Conservation (phyloP, 2,797 vertebrate genomes). For the Typhlichthys eigenmanni region DNA sequence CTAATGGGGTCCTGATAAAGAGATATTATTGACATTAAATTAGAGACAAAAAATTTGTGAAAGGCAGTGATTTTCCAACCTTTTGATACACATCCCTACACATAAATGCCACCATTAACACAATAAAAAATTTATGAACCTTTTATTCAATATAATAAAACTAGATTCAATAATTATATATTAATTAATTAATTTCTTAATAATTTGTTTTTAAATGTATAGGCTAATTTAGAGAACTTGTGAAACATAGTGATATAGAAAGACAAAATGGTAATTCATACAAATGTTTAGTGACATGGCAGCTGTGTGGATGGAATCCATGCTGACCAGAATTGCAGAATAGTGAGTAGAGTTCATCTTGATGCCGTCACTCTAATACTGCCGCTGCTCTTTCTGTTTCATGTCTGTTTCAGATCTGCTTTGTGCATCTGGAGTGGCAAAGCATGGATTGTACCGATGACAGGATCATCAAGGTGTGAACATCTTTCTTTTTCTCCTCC, state of each 20-base stretch:
- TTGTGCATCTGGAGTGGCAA: constrained; percentile 88
- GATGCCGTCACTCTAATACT: not conserved
- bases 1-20: too few relatives aligned
- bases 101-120: too few relatives aligned
- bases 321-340: too few relatives aligned
- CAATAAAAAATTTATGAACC: too few relatives aligned
- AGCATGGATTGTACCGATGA: constrained; percentile 77
- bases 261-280: constrained; percentile 9
- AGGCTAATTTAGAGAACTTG: not conserved
- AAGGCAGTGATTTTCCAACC: too few relatives aligned
- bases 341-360: not conserved
- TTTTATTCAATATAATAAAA: too few relatives aligned
- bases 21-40: too few relatives aligned
- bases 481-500: constrained; percentile 4
- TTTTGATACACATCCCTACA: too few relatives aligned
- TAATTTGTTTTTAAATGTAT: too few relatives aligned
- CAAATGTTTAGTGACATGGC: not conserved
- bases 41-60: too few relatives aligned
- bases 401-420: constrained; percentile 85
- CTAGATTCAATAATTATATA: too few relatives aligned
- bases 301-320: not conserved
- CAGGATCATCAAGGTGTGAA: constrained; percentile 84
- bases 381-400: constrained; percentile 4
- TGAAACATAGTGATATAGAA: constrained; percentile 2
- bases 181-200: too few relatives aligned